Evolutionary conservation across 2,113 vertebrate genomes (phyloP), one percentile per base, ranked within the genome.

Genomic region (Mobula birostris): DNA sequence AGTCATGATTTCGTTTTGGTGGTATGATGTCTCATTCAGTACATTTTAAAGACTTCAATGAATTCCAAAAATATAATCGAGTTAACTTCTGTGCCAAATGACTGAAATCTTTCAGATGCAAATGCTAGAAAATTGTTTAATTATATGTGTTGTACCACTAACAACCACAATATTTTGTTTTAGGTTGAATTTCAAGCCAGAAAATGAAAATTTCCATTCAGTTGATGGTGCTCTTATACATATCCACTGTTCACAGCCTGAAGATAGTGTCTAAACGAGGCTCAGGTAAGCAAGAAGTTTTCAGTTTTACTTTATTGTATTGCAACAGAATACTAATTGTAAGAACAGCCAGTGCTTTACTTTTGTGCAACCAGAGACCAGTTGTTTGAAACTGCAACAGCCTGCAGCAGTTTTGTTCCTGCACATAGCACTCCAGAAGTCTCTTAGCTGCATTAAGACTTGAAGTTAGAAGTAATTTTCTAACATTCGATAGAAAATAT

Each of bases 181-280:
- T 94, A 97, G 97, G 96, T 95, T 97, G 95, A 94, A 94, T 95
- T 94, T 95, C 97, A 97, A 96, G 95, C 96, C 96, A 96, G 96
- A 97, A 98, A 97, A 99, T 99, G 98, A 99, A 98, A 98, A 97
- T 97, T 96, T 97, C 97, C 95, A 97, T 98, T 96, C 97, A 98
- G 94, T 97, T 98, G 95, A 97, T 99, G 97, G 97, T 99, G 96
- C 97, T 99, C 95, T 97, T 99, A 96, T 98, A 98, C 95, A 97
- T 97, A 95, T 96, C 97, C 94, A 96, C 98, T 95, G 97, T 98
- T 96, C 98, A 98, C 96, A 98, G 98, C 97, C 96, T 98, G 96
- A 99, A 99, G 96, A 98, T 98, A 95, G 98, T 99, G 96, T 98
- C 98, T 94, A 99, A 99, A 96, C 98, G 99, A 97, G 98, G 98